Base-by-base conservation (phyloP, 2,113 vertebrate species). In the Actinemys pallida region DNA sequence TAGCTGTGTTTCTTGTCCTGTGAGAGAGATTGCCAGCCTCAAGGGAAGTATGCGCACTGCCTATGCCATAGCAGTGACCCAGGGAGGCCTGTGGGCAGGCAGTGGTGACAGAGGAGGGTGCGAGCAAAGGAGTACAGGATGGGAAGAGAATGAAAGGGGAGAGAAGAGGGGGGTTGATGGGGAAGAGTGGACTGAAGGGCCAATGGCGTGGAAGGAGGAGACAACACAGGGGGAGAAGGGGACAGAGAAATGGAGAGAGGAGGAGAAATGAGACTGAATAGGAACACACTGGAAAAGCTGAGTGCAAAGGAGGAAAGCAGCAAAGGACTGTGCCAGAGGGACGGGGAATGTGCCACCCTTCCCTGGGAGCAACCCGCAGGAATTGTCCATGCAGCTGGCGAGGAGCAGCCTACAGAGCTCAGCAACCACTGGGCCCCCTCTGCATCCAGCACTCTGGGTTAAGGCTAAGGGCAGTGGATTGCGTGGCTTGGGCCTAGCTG, bases 1-100 rank as follows among this genome's bases (percentile, higher is more conserved):
- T 52, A 39, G 13, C 92, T 88, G 22, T 69, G 93, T 92, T 95
- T 86, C 90, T 93, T 95, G 96, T 95, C 87, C 93, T 76, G 56
- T 91, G 57, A 78, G 69, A 82, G 49, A 88, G 86, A 95, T 84
- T 12, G 81, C 93, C 90, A 83, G 31, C 81, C 90, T 95, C 57
- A 90, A 52, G 62, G 35, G 49, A 47, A 10, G 22, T 11, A 53
- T 50, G 78, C 3, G 29, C 47, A 49, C 45, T 16, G 7, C 76
- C 16, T 17, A 19, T 10, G 50, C 50, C 50, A 52, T 20, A 20
- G 29, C 52, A 35, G 25, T 35, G 31, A 6, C 47, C 29, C 13
- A 6, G 47, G 9, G 50, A 20, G 5, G 11, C 42, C 56, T 57
- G 24, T 8, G 56, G 11, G 10, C 27, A 12, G 25, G 57, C 27